Evolutionary conservation across 2,888 invertebrate species (phyloP).

Genomic region (Diadegma fenestrale): DNA sequence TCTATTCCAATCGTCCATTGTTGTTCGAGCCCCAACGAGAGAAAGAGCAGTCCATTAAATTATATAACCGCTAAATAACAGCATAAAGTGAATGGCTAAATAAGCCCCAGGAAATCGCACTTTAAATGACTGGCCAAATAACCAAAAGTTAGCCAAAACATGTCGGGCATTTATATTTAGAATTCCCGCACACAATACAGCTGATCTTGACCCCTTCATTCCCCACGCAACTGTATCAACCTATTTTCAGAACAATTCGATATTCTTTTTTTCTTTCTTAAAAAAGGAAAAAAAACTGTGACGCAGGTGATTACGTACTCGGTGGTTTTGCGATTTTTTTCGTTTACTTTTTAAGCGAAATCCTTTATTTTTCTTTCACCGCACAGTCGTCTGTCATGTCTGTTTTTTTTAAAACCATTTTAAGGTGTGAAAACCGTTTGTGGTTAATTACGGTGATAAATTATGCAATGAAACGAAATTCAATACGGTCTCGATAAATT

Average conservation of each 20-base stretch:
- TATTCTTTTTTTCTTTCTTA: not conserved
- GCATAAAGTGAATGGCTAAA: constrained; percentile 11
- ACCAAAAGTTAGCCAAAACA: constrained; percentile 3
- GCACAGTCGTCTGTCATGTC: not conserved
- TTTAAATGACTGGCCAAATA: constrained; percentile 23
- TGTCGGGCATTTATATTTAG: constrained; percentile 26
- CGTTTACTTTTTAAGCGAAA: not conserved
- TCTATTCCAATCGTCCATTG: constrained; percentile 65
- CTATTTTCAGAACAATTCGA: not conserved
- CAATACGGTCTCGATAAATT: not conserved
- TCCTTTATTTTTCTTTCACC: not conserved
- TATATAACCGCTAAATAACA: constrained; percentile 35
- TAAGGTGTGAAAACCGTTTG: constrained; percentile 2
- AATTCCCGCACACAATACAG: not conserved
- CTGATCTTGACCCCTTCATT: constrained; percentile 3
- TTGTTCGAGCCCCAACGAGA: constrained; percentile 40
- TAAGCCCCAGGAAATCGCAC: not conserved
- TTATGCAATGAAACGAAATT: not conserved
- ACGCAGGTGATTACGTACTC: not conserved
- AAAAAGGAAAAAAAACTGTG: not conserved
- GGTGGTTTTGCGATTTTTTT: not conserved
- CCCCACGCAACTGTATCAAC: not conserved
- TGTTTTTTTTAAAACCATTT: not conserved
- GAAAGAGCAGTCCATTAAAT: constrained; percentile 62
- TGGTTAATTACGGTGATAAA: constrained; percentile 3